phyloP scores from a whole-genome alignment of 1,140 invertebrate species.

The Zaprionus davidi region DNA sequence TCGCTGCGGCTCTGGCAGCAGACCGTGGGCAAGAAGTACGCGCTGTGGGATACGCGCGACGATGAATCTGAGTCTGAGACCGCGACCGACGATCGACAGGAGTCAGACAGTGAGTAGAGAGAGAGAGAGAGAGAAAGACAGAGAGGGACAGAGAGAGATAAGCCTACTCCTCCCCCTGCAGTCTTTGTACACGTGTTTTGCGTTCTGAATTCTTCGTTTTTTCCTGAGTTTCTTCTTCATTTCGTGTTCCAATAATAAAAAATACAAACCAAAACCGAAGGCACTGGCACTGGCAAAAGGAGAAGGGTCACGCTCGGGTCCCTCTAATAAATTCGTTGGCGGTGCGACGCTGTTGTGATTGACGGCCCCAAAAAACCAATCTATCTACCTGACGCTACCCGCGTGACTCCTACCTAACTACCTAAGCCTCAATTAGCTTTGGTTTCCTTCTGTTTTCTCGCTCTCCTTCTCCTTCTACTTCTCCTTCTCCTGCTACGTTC shows the following conservation, averaged over 20 bases:
- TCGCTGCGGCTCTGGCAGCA: slow-evolving; percentile 97
- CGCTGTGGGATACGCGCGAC: slow-evolving; percentile 91
- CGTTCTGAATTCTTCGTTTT: not conserved
- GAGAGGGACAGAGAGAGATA: not conserved
- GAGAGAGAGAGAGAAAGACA: not conserved
- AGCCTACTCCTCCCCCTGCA: slow-evolving; percentile 3
- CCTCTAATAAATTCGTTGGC: slow-evolving; percentile 73
- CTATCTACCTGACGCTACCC: slow-evolving; percentile 58
- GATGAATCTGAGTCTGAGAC: not conserved
- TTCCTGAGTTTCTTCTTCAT: slow-evolving; percentile 22
- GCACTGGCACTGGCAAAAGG: not conserved
- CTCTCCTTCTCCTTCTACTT: not conserved
- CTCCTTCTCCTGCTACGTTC: not conserved
- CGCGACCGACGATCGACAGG: not conserved
- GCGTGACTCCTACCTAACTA: slow-evolving; percentile 28
- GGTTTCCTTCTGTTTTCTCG: slow-evolving; percentile 8
- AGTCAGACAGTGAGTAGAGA: not conserved
- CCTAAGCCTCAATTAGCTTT: slow-evolving; percentile 24
- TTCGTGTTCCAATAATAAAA: slow-evolving; percentile 26
- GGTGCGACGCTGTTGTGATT: slow-evolving; percentile 57
- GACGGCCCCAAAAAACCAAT: slow-evolving; percentile 62
- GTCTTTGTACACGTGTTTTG: slow-evolving; percentile 32
- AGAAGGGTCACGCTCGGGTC: slow-evolving; percentile 61
- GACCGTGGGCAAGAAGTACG: slow-evolving; percentile 96
- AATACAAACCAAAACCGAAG: slow-evolving; percentile 4